Evolutionary conservation across 2,113 vertebrate genomes (phyloP).

Genomic region (Serilophus lunatus): DNA sequence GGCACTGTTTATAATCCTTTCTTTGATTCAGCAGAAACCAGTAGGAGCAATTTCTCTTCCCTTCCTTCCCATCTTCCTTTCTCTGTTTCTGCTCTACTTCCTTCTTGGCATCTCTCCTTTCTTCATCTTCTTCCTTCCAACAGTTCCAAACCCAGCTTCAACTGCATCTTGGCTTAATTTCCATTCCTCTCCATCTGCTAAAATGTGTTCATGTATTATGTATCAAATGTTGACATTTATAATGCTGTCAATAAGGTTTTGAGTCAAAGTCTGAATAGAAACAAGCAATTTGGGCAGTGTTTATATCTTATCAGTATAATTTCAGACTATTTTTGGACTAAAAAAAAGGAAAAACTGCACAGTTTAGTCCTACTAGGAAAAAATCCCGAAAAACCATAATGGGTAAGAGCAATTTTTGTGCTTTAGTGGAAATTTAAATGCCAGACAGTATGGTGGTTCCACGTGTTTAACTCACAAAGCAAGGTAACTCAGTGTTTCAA

Average conservation of each 20-base stretch:
- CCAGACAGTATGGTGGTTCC: not conserved
- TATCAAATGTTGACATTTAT: constrained; percentile 48
- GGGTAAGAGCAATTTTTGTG: not conserved
- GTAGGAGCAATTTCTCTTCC: not conserved
- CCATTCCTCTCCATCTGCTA: constrained; percentile 34
- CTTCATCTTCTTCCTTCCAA: not conserved
- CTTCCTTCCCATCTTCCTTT: not conserved
- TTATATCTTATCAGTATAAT: not conserved
- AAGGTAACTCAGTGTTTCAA: not conserved
- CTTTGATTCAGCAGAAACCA: not conserved
- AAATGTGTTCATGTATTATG: constrained; percentile 18
- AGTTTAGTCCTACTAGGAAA: not conserved
- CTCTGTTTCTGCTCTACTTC: constrained; percentile 36
- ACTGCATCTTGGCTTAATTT: constrained; percentile 24
- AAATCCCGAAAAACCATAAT: not conserved
- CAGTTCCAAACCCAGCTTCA: not conserved
- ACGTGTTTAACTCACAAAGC: not conserved
- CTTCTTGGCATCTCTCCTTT: constrained; percentile 29
- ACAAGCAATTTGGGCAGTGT: not conserved
- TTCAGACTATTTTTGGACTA: constrained; percentile 1
- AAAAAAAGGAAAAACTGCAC: not conserved
- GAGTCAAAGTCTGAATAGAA: constrained; percentile 9
- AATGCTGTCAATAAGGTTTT: constrained; percentile 28
- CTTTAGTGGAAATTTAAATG: not conserved
- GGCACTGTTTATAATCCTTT: not conserved